These are phyloP conservation scores for Anhinga anhinga DNA, from an alignment of 2,113 vertebrate genomes.

Conservation along the genomic window DNA sequence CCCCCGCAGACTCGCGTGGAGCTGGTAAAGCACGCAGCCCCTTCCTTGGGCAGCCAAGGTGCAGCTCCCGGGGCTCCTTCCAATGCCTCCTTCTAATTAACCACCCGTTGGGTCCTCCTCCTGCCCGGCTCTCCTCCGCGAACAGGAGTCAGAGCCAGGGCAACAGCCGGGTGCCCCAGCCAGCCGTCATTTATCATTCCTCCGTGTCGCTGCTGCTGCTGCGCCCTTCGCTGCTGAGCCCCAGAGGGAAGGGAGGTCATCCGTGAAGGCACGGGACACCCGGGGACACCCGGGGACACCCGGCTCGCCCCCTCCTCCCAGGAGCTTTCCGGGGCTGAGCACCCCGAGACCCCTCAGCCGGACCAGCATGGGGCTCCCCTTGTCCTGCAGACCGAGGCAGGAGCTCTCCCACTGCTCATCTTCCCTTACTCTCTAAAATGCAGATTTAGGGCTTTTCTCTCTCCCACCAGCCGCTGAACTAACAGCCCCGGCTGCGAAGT, in stretches of 20 bases:
- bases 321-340: neutral
- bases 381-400: neutral
- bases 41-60: neutral
- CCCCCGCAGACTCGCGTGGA: neutral
- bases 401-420: neutral
- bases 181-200: fast-evolving
- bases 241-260: neutral
- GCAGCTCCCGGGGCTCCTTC: neutral
- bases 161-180: neutral
- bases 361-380: neutral
- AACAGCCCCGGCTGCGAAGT: neutral
- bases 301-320: neutral
- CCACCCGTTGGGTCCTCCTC: neutral
- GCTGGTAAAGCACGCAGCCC: neutral
- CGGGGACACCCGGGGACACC: neutral
- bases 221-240: neutral
- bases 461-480: neutral
- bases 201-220: neutral
- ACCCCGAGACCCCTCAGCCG: neutral
- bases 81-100: neutral
- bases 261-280: neutral
- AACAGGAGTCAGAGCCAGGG: neutral
- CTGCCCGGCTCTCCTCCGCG: neutral
- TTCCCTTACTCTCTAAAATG: neutral
- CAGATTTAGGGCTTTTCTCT: neutral